Base-by-base conservation (phyloP, 2,113 vertebrate genomes). In the Panthera leo region DNA sequence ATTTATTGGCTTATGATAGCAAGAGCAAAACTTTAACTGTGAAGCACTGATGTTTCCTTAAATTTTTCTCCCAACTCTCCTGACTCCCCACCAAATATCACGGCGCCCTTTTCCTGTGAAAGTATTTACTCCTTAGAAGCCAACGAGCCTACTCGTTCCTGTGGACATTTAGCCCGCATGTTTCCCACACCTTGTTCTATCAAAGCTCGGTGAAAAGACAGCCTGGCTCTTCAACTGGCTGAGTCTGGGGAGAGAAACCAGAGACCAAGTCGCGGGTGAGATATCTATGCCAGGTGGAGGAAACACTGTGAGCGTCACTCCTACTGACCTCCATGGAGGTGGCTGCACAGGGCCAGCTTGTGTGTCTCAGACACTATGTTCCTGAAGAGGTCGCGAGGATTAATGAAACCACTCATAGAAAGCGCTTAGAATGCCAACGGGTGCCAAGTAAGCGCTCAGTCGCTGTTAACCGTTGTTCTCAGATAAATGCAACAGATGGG, bases 21-120 rank as follows among this genome's bases (percentile, higher is more conserved):
- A 89, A 83, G 94, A 89, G 23, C 31, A 86, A 96, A 45, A 23
- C 61, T 89, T 96, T 94, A 68, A 58, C 16, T 29, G 18, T n/a
- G 89, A 96, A 93, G 7, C 34, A 34, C 51, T 58, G 42, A 61
- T 11, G 45, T 73, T 96, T 95, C 53, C 83, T 78, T 58, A 95
- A 85, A 82, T 95, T 89, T 29, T 85, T 86, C 86, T 82, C 45
- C 55, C 42, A 71, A 67, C 6, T 75, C 68, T 88, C n/a, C n/a
- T 25, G 12, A 16, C 23, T 89, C 71, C 23, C 34, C 45, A 67
- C 48, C 31, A 73, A 82, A 67, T 67, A 91, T 27, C 79, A 34
- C 29, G 76, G 51, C 2, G 23, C 51, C 39, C 31, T 42, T 92
- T 96, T 71, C 67, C 71, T 82, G 65, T 91, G 89, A 58, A 95